These are phyloP conservation scores for Gasterosteus aculeatus DNA, from an alignment of 2,113 vertebrate genomes.

Conservation along the genomic window DNA sequence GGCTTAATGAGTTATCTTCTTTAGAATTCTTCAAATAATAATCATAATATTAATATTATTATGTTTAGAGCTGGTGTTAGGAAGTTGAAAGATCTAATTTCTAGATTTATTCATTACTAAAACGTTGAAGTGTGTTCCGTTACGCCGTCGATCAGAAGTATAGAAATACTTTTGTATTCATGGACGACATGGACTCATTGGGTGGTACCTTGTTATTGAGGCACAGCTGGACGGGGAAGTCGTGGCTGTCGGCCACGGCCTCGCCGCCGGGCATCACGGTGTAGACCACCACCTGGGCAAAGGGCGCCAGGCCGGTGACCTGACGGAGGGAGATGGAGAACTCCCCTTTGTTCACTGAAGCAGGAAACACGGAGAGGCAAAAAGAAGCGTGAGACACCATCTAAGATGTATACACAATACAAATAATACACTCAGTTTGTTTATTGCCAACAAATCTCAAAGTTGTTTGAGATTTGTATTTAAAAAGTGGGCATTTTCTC, in stretches of 20 bases:
- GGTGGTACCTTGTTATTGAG: conserved; percentile 85
- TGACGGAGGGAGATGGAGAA: conserved; percentile 72
- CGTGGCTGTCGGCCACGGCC: conserved; percentile 84
- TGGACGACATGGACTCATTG: background rate
- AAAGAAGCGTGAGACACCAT: background rate
- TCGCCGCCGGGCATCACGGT: conserved; percentile 81
- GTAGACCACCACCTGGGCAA: conserved; percentile 86
- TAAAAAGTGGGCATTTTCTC: no score
- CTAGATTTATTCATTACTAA: no score
- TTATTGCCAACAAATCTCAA: no score
- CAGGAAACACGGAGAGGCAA: conserved; percentile 2
- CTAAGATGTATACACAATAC: background rate
- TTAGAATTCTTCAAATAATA: no score
- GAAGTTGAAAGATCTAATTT: no score
- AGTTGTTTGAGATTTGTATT: no score
- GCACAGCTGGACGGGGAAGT: conserved; percentile 82
- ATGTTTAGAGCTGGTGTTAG: no score
- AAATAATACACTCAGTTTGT: background rate
- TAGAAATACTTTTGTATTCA: background rate
- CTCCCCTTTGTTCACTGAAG: conserved; percentile 75
- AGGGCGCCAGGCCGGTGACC: conserved; percentile 77
- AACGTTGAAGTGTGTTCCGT: no score
- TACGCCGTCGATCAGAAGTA: background rate
- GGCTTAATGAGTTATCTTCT: no score
- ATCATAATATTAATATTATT: no score